Evolutionary conservation across 2,888 invertebrate species (phyloP).

Genomic region (Ellobium chinense): DNA sequence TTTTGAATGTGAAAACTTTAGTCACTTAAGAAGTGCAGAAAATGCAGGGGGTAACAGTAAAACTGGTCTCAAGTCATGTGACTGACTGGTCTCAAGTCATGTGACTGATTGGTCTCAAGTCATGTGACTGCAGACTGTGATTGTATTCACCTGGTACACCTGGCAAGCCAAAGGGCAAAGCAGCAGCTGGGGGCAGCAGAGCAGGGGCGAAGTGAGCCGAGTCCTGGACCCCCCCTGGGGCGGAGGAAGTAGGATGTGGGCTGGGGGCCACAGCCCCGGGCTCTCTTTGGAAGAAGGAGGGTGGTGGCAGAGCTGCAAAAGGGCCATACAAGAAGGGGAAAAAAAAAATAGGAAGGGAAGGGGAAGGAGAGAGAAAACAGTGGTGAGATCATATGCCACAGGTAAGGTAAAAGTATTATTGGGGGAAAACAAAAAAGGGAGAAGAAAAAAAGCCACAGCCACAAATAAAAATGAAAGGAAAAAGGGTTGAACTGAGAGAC

Average conservation of each 20-base stretch:
- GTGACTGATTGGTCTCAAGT: too few species aligned
- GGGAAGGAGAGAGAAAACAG: too few species aligned
- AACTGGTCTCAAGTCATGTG: too few species aligned
- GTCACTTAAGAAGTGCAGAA: too few species aligned
- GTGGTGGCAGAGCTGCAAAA: constrained; percentile 44
- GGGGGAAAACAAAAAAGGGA: background rate
- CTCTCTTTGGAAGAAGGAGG: constrained; percentile 49
- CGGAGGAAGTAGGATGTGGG: constrained; percentile 41
- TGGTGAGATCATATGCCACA: too few species aligned
- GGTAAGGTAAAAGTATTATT: too few species aligned
- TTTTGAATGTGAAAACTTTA: too few species aligned
- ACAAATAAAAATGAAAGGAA: background rate
- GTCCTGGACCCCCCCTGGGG: constrained; percentile 41
- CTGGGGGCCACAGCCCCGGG: constrained; percentile 37
- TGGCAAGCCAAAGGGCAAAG: constrained; percentile 50
- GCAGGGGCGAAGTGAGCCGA: constrained; percentile 46
- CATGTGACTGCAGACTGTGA: too few species aligned
- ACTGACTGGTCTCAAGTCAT: too few species aligned
- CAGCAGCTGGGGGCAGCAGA: constrained; percentile 46
- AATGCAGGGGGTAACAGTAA: too few species aligned
- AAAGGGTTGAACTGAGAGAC: too few species aligned
- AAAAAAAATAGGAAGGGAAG: too few species aligned
- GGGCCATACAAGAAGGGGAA: background rate
- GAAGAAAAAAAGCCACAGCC: background rate
- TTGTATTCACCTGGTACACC: constrained; percentile 38